Evolutionary conservation across 2,888 invertebrate genomes (phyloP).

Genomic region (Fissipunctia ypsillon): DNA sequence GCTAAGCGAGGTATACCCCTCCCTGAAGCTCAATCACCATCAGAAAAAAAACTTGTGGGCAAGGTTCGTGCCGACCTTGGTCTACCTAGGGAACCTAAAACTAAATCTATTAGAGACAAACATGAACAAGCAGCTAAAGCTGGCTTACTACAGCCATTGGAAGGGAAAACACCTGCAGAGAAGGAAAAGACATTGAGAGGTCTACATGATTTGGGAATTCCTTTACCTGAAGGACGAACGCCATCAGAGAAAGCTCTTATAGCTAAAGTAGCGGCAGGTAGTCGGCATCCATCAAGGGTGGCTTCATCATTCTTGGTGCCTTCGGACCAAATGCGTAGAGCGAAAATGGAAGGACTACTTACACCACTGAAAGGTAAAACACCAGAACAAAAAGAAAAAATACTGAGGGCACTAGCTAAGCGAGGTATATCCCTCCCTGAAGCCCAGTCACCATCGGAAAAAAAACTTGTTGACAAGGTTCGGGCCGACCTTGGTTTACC

Average conservation of each 20-base stretch:
- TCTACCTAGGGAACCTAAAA: neutral
- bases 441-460: slow-evolving; percentile 63
- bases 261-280: slow-evolving; percentile 6
- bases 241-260: slow-evolving; percentile 7
- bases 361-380: slow-evolving; percentile 64
- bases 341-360: slow-evolving; percentile 49
- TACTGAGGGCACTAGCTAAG: slow-evolving; percentile 31
- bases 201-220: neutral
- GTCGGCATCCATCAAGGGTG: neutral
- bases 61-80: neutral
- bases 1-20: neutral
- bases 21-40: neutral
- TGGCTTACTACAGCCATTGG: neutral
- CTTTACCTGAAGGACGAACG: neutral
- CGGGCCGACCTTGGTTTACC: slow-evolving; percentile 59
- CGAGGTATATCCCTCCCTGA: slow-evolving; percentile 39
- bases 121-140: slow-evolving; percentile 3
- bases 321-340: slow-evolving; percentile 8
- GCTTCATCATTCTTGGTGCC: neutral
- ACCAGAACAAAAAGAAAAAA: slow-evolving; percentile 30
- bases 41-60: neutral
- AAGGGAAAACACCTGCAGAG: neutral
- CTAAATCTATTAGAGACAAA: neutral
- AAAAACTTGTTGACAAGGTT: slow-evolving; percentile 41
- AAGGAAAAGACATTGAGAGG: neutral